phyloP scores from a whole-genome alignment of 2,797 vertebrate genomes.

The Sebastes melanostomus region DNA sequence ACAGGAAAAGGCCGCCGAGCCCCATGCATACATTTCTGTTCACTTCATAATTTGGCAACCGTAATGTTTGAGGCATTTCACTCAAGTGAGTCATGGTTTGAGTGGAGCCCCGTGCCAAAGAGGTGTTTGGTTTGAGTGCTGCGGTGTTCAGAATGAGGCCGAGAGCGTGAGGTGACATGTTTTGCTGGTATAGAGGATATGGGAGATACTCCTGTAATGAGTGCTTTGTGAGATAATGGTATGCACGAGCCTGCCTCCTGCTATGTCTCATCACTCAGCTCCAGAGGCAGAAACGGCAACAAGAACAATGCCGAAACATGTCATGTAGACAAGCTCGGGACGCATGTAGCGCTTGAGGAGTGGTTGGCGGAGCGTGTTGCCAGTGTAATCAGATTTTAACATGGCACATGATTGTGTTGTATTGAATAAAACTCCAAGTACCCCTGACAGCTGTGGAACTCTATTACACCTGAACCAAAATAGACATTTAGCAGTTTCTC shows the following conservation, averaged over 20 bases:
- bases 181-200: constrained; percentile 73
- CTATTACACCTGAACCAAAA: not conserved
- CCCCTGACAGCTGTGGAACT: constrained; percentile 6
- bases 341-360: constrained; percentile 7
- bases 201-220: constrained; percentile 80
- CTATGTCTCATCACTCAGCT: constrained; percentile 59
- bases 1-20: constrained; percentile 53
- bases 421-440: constrained; percentile 8
- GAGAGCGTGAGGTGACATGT: constrained; percentile 82
- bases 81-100: constrained; percentile 79
- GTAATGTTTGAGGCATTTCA: constrained; percentile 77
- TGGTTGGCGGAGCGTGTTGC: constrained; percentile 16
- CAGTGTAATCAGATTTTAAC: constrained; percentile 27
- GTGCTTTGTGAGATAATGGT: constrained; percentile 79
- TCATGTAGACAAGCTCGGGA: constrained; percentile 42
- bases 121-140: constrained; percentile 65
- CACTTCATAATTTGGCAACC: constrained; percentile 73
- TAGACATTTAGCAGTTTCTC: not conserved
- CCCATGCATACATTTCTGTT: constrained; percentile 67
- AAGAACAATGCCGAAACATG: constrained; percentile 72
- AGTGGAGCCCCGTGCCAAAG: constrained; percentile 60
- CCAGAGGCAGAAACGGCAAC: constrained; percentile 63
- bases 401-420: constrained; percentile 13
- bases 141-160: constrained; percentile 51
- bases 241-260: constrained; percentile 68